These are phyloP conservation scores for Nebria ingens DNA, from an alignment of 1,140 invertebrate species.

Conservation along the genomic window DNA sequence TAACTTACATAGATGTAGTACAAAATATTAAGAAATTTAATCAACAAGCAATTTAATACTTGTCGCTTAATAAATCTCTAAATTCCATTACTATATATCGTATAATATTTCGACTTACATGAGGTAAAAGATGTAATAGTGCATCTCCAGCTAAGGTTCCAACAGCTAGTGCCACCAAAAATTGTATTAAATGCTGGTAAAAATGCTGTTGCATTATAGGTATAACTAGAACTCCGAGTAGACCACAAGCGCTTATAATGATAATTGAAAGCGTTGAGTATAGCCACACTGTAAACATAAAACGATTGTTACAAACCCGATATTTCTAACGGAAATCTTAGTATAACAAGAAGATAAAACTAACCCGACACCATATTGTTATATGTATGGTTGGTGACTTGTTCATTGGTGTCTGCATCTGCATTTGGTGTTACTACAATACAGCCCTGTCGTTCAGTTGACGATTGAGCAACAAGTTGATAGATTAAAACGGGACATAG, in stretches of 20 bases:
- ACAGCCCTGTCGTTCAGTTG: conserved; percentile 42
- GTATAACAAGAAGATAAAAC: background rate
- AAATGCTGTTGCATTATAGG: conserved; percentile 82
- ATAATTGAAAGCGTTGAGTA: conserved; percentile 71
- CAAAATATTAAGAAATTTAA: too few species aligned
- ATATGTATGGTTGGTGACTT: background rate
- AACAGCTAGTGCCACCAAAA: conserved; percentile 83
- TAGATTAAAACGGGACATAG: conserved; percentile 55
- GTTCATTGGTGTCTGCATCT: background rate
- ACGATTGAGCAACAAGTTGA: conserved; percentile 44
- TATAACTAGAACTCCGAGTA: conserved; percentile 75
- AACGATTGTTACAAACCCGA: background rate
- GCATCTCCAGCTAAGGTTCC: conserved; percentile 84
- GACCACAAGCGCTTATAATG: conserved; percentile 72
- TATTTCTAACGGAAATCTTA: background rate
- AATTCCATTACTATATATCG: too few species aligned
- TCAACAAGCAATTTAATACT: too few species aligned
- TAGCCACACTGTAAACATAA: conserved; percentile 58
- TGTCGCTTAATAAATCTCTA: too few species aligned
- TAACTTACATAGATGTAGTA: background rate
- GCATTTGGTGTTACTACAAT: conserved; percentile 28
- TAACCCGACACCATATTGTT: background rate
- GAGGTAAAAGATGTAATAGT: conserved; percentile 83
- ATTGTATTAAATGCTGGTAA: conserved; percentile 83
- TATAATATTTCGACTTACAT: conserved; percentile 60